Evolutionary conservation across 1,140 invertebrate genomes (phyloP), one percentile per base, ranked within the genome.

Genomic region (Rhynchophorus ferrugineus): DNA sequence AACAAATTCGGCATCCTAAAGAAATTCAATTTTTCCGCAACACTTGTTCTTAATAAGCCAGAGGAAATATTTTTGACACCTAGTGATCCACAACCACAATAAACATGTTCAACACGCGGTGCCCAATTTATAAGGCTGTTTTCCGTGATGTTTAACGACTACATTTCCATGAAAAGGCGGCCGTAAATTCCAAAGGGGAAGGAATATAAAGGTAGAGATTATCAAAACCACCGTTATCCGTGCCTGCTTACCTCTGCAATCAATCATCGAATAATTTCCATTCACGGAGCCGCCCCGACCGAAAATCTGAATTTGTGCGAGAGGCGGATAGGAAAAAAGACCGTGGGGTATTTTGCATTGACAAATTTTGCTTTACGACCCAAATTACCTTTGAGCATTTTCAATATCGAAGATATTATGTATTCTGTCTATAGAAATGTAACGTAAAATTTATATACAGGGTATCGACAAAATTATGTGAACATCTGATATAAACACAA

Each of bases 201-300:
- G 46, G 49, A 49, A 51, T 44, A 56, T 56, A 56, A 56, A 56
- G 54, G 54, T 56, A 51, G 48, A 56, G 54, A 56, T 56, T 56
- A 56, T 56, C 48, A 56, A 56, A 49, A 56, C 49, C 21, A 56
- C 49, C 54, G 44, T 56, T 56, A 56, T 56, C 54, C 54, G 38
- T 47, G 21, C 21, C 39, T 47, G 54, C 54, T 50, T 56, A 56
- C 54, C 54, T 56, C 49, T 24, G 54, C 49, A 56, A 56, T 56
- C 54, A 56, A 56, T 56, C 54, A 56, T 56, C 48, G 19, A 51
- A 51, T 51, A 46, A 56, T 56, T 51, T 47, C 36, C 53, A 49
- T 55, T 55, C 53, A 55, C 45, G 41, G 19, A 5, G 41, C 1
- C n/a, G n/a, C n/a, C n/a, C 39, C 36, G 20, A 37, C 33, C 19